Percentiles rank a stretch among this genome's conserved stretches.
Evolutionary conservation across 2,797 vertebrate species (phyloP).

Genomic region (Chiloscyllium punctatum): DNA sequence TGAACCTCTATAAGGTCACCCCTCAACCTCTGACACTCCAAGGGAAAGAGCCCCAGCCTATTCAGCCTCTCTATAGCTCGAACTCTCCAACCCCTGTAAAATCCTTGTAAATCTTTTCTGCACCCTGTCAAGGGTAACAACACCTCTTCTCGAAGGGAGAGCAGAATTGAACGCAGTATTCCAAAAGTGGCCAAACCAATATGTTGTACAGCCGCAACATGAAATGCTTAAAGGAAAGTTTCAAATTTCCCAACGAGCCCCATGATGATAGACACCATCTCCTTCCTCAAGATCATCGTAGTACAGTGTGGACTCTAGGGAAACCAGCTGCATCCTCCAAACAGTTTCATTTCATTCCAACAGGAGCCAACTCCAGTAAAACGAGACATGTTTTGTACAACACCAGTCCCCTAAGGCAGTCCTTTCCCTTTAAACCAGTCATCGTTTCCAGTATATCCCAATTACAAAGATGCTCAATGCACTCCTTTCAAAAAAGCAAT

Average conservation of each 20-base stretch:
- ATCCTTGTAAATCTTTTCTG: too few relatives aligned
- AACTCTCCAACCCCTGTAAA: too few relatives aligned
- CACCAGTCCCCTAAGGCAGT: background rate
- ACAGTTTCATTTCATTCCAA: background rate
- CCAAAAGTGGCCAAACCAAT: too few relatives aligned
- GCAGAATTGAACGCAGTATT: too few relatives aligned
- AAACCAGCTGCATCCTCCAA: background rate
- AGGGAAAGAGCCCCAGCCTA: too few relatives aligned
- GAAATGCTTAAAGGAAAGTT: background rate
- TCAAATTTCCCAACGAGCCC: background rate
- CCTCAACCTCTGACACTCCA: too few relatives aligned
- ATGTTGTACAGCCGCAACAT: too few relatives aligned
- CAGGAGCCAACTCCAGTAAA: background rate
- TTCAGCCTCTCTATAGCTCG: too few relatives aligned
- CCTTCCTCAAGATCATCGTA: background rate
- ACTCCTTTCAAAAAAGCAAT: slow-evolving; percentile 5
- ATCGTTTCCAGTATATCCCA: background rate
- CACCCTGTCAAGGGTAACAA: too few relatives aligned
- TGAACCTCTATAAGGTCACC: too few relatives aligned
- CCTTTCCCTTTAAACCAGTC: background rate
- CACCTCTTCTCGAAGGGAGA: too few relatives aligned
- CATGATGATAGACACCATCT: background rate
- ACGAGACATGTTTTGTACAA: background rate
- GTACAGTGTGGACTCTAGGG: background rate
- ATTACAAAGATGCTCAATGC: background rate